These are phyloP conservation scores for Itoplectis maculator DNA, from an alignment of 2,888 invertebrate genomes.

Conservation along the genomic window DNA sequence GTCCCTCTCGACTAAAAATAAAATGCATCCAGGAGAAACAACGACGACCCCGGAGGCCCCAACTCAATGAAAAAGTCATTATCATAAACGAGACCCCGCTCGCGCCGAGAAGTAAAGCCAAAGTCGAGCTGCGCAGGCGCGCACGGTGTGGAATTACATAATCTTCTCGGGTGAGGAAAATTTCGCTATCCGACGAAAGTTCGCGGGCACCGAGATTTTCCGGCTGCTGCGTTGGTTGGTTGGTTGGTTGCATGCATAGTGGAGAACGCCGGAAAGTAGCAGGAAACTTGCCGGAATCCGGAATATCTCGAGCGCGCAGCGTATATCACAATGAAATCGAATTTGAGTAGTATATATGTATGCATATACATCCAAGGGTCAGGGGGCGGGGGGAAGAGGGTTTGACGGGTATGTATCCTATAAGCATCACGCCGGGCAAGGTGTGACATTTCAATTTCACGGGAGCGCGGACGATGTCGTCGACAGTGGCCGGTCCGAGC, in stretches of 20 bases:
- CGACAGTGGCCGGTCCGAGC: background rate
- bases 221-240: no score
- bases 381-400: background rate
- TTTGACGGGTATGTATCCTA: background rate
- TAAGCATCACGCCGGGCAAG: background rate
- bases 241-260: conserved; percentile 23
- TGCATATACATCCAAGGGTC: no score
- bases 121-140: background rate
- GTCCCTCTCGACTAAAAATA: background rate
- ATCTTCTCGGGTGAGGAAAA: conserved; percentile 2
- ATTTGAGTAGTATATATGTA: background rate
- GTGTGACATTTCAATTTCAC: conserved; percentile 39
- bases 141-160: background rate
- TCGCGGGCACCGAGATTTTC: conserved; percentile 30
- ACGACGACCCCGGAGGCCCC: background rate
- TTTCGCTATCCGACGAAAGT: conserved; percentile 36
- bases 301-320: background rate
- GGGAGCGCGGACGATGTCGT: conserved; percentile 3
- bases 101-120: conserved; percentile 1
- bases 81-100: conserved; percentile 16
- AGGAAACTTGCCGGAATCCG: conserved; percentile 1
- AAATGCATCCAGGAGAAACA: conserved; percentile 33
- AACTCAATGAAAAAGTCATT: conserved; percentile 60
- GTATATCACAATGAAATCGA: background rate
- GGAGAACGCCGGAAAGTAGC: background rate